phyloP scores from a whole-genome alignment of 1,140 invertebrate genomes.

The Venturia canescens region DNA sequence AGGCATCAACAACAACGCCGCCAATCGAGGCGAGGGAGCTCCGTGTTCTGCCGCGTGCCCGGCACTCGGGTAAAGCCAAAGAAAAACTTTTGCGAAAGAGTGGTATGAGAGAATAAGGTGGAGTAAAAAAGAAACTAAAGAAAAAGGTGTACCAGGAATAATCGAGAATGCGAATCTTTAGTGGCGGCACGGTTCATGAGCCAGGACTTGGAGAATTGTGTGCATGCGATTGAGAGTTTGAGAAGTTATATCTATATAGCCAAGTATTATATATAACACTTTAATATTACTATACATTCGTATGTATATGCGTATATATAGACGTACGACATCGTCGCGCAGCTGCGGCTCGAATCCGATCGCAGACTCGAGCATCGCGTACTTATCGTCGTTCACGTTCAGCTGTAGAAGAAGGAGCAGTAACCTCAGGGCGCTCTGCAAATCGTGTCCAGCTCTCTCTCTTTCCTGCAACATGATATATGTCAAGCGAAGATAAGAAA shows the following conservation, averaged over 20 bases:
- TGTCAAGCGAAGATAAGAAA: neutral
- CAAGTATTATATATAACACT: constrained; percentile 12
- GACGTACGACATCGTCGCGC: constrained; percentile 65
- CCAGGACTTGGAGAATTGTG: neutral
- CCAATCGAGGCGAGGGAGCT: neutral
- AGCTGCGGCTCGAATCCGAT: constrained; percentile 65
- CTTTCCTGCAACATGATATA: constrained; percentile 60
- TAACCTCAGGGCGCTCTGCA: constrained; percentile 60
- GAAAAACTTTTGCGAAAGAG: constrained; percentile 27
- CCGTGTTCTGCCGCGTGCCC: neutral
- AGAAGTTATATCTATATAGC: neutral
- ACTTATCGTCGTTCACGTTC: constrained; percentile 64
- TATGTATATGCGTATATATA: constrained; percentile 23
- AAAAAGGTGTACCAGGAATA: constrained; percentile 30
- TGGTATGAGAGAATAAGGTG: constrained; percentile 1
- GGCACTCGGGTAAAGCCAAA: constrained; percentile 7
- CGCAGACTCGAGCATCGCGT: constrained; percentile 64
- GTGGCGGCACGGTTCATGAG: constrained; percentile 34
- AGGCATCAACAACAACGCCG: neutral
- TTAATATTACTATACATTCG: constrained; percentile 12
- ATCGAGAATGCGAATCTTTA: constrained; percentile 46
- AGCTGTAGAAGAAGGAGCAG: constrained; percentile 60
- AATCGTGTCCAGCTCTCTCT: constrained; percentile 57
- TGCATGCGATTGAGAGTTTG: constrained; percentile 11
- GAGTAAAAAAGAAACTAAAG: constrained; percentile 10